Evolutionary conservation across 2,113 vertebrate genomes (phyloP), one percentile per base, ranked within the genome.

Genomic region (Dermatemys mawii): DNA sequence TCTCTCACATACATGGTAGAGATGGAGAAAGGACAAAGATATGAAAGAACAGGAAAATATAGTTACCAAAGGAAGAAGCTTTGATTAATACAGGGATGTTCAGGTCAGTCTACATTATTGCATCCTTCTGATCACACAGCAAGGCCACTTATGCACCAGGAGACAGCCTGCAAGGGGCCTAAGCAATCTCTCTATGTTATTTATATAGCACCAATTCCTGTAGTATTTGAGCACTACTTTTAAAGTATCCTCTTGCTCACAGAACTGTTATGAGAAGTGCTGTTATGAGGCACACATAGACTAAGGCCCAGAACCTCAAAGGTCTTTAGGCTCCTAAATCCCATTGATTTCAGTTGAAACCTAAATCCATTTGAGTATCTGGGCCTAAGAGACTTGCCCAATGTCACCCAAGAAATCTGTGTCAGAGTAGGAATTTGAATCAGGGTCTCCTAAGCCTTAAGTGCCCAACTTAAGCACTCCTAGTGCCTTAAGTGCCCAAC

Each of bases 141-240:
- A 63, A 63, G 35, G n/a, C 75, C 1, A 41, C 16, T 8, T 5
- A 0, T 2, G 41, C 67, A 82, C 93, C 93, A 95, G 84, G 63
- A 87, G 73, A 0, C 17, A 11, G n/a, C 0, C 2, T 46, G 41
- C 24, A 29, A 46, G 41, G 73, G 22, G 41, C 73, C 41, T 8
- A 76, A 46, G 41, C 26, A 76, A 46, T 44, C 6, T 27, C 11
- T 12, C 13, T 14, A 3, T 11, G 41, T 7, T 46, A 76, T 38
- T 75, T 75, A 11, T 13, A 75, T 14, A 27, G 26, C 44, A 12
- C 26, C 24, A 13, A 46, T 21, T 21, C 38, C 63, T 70, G 63
- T 38, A 46, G 3, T 75, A 75, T 46, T 41, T 24, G 38, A 44
- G 38, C 38, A 41, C 10, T 44, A 11, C n/a, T 11, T 63, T 63